Evolutionary conservation across 2,113 vertebrate species (phyloP), one percentile per base, ranked within the genome.

Genomic region (Thamnophis sirtalis): DNA sequence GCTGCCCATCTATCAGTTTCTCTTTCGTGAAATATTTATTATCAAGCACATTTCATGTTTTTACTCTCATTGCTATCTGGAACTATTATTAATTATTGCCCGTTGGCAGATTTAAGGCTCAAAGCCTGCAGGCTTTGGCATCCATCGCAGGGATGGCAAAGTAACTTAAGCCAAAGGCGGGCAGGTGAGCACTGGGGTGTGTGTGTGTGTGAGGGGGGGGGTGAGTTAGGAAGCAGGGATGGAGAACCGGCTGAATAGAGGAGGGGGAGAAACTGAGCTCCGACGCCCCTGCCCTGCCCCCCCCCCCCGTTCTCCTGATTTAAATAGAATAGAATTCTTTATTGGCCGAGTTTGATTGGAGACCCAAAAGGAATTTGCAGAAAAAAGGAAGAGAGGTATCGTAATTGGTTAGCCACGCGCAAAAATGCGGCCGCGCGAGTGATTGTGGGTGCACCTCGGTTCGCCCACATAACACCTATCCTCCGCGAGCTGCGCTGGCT

Each of bases 21-120:
- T 38, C 85, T 26, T 73, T 60, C 3, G 58, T 73, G 86, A 88
- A 91, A 91, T 88, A 92, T 73, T 86, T 50, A 92, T 73, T 43
- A 54, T 9, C 33, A 11, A 60, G 48, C 56, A 13, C 92, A 56
- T n/a, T 56, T 26, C 89, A 56, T 50, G 38, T 58, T 38, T 56
- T 51, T 22, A 33, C 60, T 49, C 60, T 84, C 28, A 2, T 55
- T 17, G 28, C 60, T 48, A 43, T 63, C 90, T 68, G n/a, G 21
- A 68, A 22, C 15, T 33, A 68, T 55, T 50, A 90, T 93, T 93
- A 80, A 87, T 87, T 50, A 87, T 58, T 38, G 19, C 11, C 28
- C 21, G 11, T 86, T 80, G 60, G 10, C 60, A 80, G 84, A 80
- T 68, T 68, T 21, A 50, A n/a, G 60, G 51, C 58, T 49, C 58